These are phyloP conservation scores for Chrysolina oricalcia DNA, from an alignment of 2,888 invertebrate species.

Conservation along the genomic window DNA sequence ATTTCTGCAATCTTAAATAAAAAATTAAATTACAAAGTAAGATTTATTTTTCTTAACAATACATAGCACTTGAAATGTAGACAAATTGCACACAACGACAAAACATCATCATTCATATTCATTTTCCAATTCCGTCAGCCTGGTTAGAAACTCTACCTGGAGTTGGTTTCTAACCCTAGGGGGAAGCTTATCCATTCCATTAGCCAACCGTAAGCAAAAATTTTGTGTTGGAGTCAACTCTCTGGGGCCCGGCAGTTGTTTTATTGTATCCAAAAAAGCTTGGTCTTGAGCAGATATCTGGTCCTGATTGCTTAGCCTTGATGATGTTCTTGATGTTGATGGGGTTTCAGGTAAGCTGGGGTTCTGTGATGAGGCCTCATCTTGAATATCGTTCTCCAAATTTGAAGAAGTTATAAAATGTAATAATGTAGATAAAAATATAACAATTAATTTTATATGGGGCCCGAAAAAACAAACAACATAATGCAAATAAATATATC, in stretches of 20 bases:
- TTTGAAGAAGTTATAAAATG: no score
- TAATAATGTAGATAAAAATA: background rate
- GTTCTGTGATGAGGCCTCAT: background rate
- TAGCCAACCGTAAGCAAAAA: constrained; percentile 35
- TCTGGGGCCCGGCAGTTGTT: no score
- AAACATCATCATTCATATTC: background rate
- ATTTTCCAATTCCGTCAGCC: constrained; percentile 35
- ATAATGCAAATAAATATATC: background rate
- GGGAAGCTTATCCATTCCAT: constrained; percentile 36
- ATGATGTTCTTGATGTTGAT: constrained; percentile 14
- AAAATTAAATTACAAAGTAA: background rate
- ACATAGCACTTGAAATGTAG: no score
- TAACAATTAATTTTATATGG: background rate
- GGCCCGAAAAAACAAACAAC: background rate
- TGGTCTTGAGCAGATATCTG: background rate
- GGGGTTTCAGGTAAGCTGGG: constrained; percentile 5
- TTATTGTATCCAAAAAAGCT: no score
- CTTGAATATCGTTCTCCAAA: background rate
- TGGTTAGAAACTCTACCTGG: constrained; percentile 28
- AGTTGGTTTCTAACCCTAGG: constrained; percentile 25
- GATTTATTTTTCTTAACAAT: background rate
- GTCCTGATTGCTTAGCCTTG: constrained; percentile 10
- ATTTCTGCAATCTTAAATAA: constrained; percentile 2
- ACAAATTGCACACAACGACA: background rate
- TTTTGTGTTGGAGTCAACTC: constrained; percentile 12